A percentile compares a stretch with the other conserved stretches of the same genome.
These are phyloP conservation scores for Alaudala cheleensis DNA, from an alignment of 2,113 vertebrate genomes.

Conservation along the genomic window DNA sequence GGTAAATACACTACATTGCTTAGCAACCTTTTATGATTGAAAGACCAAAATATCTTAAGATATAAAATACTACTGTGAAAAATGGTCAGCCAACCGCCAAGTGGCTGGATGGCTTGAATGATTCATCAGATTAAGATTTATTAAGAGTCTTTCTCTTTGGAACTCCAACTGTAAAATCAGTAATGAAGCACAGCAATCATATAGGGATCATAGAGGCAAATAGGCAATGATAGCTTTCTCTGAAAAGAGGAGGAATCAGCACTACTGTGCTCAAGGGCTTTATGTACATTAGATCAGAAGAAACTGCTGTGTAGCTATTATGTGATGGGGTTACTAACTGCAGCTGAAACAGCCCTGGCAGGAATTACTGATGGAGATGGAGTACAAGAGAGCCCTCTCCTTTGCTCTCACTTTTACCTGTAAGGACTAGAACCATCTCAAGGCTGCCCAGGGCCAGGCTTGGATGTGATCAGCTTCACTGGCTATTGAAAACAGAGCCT, in stretches of 20 bases:
- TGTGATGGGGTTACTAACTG: not conserved
- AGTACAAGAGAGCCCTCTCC: not conserved
- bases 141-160: not conserved
- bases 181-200: not conserved
- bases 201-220: not conserved
- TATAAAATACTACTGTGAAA: not conserved
- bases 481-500: not conserved
- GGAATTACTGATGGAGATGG: not conserved
- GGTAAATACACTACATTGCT: not conserved
- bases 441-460: fast-evolving
- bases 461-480: not conserved
- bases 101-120: not conserved
- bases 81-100: not conserved
- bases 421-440: not conserved
- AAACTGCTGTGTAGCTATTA: not conserved
- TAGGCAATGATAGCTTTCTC: not conserved
- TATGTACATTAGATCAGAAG: not conserved
- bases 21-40: not conserved
- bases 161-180: not conserved
- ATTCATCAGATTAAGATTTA: constrained; percentile 12
- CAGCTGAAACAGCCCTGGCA: not conserved
- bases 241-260: constrained; percentile 17
- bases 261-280: not conserved
- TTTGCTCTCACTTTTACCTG: not conserved
- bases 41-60: not conserved